A percentile compares a stretch with the other conserved stretches of the same genome.
Evolutionary conservation across 2,888 invertebrate species (phyloP).

Genomic region (Folsomia candida): DNA sequence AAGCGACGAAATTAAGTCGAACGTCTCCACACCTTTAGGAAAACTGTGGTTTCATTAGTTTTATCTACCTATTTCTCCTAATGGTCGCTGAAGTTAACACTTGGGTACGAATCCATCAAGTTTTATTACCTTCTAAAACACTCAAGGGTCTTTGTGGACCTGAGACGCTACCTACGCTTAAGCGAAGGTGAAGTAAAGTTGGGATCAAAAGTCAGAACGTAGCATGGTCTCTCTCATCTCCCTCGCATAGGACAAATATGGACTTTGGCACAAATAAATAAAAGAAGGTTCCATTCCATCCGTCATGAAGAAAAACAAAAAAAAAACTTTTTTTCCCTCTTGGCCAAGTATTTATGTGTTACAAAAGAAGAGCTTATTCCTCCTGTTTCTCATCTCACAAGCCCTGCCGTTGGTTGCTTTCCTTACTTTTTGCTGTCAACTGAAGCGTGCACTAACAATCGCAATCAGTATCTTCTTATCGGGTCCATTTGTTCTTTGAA

Average conservation of each 20-base stretch:
- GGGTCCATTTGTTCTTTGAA: slow-evolving; percentile 12
- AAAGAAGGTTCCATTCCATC: not conserved
- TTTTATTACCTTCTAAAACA: slow-evolving; percentile 19
- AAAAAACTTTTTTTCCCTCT: slow-evolving; percentile 1
- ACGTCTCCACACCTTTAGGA: not conserved
- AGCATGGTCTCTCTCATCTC: not conserved
- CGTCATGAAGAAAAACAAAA: slow-evolving; percentile 9
- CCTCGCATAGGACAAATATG: not conserved
- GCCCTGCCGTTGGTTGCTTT: not conserved
- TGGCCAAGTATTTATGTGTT: not conserved
- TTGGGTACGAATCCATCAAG: slow-evolving; percentile 12
- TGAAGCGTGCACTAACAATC: not conserved
- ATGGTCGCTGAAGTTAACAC: slow-evolving; percentile 12
- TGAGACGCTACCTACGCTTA: not conserved
- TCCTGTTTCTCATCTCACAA: not conserved
- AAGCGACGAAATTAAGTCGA: not conserved
- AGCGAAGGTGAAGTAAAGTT: not conserved
- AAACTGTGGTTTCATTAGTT: slow-evolving; percentile 7
- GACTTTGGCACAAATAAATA: not conserved
- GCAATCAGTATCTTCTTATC: slow-evolving; percentile 1
- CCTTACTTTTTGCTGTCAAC: not conserved
- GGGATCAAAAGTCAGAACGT: not conserved
- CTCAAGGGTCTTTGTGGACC: slow-evolving; percentile 7
- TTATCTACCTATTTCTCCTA: slow-evolving; percentile 10
- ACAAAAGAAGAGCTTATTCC: not conserved